These are phyloP conservation scores for Homarus americanus DNA, from an alignment of 1,140 invertebrate species.

Conservation along the genomic window DNA sequence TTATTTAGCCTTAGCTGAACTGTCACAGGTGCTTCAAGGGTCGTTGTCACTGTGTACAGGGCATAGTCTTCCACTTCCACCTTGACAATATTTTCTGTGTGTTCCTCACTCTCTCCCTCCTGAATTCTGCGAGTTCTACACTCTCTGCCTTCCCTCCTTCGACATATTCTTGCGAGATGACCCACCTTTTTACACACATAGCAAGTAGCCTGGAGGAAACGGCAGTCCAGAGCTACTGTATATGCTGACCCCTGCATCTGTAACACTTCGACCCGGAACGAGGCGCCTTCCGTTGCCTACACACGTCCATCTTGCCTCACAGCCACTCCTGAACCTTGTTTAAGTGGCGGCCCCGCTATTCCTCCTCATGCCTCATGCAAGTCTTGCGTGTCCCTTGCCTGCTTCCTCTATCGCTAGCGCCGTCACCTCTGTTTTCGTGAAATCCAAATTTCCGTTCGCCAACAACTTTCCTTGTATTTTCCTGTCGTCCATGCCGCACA, in stretches of 20 bases:
- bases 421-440: neutral
- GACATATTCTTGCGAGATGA: neutral
- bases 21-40: neutral
- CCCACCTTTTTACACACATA: neutral
- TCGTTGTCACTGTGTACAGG: neutral
- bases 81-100: neutral
- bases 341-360: neutral
- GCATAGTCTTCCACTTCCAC: neutral
- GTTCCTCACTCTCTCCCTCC: neutral
- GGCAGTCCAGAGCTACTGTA: neutral
- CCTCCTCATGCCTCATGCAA: neutral
- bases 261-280: neutral
- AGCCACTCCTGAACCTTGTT: neutral
- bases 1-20: neutral
- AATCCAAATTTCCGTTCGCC: neutral
- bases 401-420: neutral
- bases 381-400: neutral
- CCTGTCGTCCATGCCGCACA: neutral
- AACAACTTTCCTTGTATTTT: slow-evolving; percentile 6
- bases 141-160: neutral
- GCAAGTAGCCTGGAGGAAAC: neutral
- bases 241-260: neutral
- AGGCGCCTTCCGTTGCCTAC: neutral
- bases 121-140: neutral
- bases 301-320: neutral